Conservation (phyloP, 1,140 invertebrate species). For the Oppia nitens region DNA sequence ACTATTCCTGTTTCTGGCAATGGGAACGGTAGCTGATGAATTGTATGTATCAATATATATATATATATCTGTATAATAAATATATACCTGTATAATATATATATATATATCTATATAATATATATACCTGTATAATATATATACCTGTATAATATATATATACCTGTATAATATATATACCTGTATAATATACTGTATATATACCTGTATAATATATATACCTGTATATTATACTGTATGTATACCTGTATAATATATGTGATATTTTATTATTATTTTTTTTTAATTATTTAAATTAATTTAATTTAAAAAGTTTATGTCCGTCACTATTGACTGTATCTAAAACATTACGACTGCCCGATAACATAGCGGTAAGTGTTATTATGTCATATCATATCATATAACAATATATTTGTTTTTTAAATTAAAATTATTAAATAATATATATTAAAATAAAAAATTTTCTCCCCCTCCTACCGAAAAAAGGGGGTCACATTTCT, state of each 20-base stretch:
- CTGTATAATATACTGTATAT: no score
- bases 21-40: constrained; percentile 6
- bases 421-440: not conserved
- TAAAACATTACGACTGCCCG: constrained; percentile 41
- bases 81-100: no score
- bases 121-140: no score
- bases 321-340: constrained; percentile 47
- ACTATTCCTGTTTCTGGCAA: not conserved
- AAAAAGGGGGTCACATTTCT: constrained; percentile 48
- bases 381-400: constrained; percentile 1
- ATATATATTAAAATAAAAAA: not conserved
- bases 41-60: constrained; percentile 12
- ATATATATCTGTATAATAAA: no score
- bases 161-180: no score
- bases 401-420: not conserved
- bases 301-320: constrained; percentile 34
- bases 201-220: no score
- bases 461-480: not conserved
- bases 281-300: not conserved
- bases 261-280: constrained; percentile 1
- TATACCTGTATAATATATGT: no score
- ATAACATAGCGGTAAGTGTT: constrained; percentile 42
- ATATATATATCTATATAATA: no score
- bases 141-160: no score
- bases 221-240: no score